A percentile compares a stretch with the other conserved stretches of the same genome.
These are phyloP conservation scores for Platysteira castanea DNA, from an alignment of 2,113 vertebrate genomes.

Conservation along the genomic window DNA sequence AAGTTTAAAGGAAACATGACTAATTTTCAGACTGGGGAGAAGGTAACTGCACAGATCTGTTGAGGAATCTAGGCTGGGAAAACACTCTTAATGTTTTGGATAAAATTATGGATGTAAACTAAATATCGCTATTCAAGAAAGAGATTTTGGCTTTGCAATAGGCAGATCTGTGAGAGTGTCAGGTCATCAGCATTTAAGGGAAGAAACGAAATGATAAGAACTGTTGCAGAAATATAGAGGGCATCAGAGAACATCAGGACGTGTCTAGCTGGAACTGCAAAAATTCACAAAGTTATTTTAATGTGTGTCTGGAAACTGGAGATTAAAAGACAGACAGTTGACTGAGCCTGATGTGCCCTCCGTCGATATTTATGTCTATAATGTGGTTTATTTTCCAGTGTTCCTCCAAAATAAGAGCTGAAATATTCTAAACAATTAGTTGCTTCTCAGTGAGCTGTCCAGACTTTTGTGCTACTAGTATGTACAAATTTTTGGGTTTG, in stretches of 20 bases:
- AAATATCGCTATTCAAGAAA: neutral
- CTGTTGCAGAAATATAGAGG: neutral
- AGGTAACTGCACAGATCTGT: neutral
- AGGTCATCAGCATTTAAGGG: neutral
- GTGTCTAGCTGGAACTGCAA: neutral
- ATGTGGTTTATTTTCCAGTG: neutral
- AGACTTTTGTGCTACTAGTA: neutral
- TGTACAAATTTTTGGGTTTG: neutral
- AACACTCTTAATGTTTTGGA: neutral
- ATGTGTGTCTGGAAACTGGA: neutral
- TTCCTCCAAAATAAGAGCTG: neutral
- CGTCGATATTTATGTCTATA: fast-evolving
- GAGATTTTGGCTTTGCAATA: neutral
- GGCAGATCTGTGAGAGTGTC: neutral
- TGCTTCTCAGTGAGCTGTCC: neutral
- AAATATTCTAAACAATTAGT: neutral
- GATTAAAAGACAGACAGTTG: neutral
- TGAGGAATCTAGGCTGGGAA: neutral
- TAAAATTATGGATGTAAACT: neutral
- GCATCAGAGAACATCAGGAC: neutral
- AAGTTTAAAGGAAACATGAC: neutral
- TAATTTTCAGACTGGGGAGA: fast-evolving
- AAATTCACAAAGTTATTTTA: neutral
- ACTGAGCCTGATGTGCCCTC: neutral
- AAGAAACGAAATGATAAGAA: neutral